Base-by-base conservation (phyloP, 2,888 invertebrate genomes). In the Trissoscelio sp. region DNA sequence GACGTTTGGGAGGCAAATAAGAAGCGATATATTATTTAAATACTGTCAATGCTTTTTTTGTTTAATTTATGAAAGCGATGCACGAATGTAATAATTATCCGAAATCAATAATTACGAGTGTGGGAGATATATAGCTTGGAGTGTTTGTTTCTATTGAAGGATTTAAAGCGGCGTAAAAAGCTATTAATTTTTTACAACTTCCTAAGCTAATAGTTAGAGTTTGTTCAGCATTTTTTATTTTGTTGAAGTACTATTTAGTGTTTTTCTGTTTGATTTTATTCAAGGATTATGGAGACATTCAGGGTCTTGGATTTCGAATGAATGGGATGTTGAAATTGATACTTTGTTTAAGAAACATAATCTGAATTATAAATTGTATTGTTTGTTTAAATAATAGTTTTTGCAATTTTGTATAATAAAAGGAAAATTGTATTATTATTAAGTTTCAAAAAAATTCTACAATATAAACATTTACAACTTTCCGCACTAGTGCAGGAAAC, bases 171-270 rank as follows among this genome's bases (percentile, higher is more conserved):
- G 12, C n/a, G 11, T 42, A 4, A 44, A 31, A 5, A 3, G 28
- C 22, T 62, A 31, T 44, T 62, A n/a, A 42, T 62, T 44, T 28
- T 62, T 44, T 62, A 62, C 12, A 28, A 44, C 44, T 62, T 28
- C 44, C 28, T 4, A 44, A 62, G 18, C 14, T n/a, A 18, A 28
- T 28, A 12, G 42, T 58, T 37, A 31, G 5, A 46, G 44, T 18
- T 22, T 46, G 16, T 44, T 44, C 60, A 18, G 16, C 18, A 31
- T 28, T 62, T 28, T 28, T 20, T 46, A 44, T 44, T 31, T 1
- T 18, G 11, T n/a, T 20, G 20, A 14, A 24, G 14, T 24, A 2
- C n/a, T 39, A 60, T 39, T 57, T 39, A 34, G 6, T 22, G 39
- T 22, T 22, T 57, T 37, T 37, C 11, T 37, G 3, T 11, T 42